Base-by-base conservation (phyloP, 1,140 invertebrate genomes). In the Marisa cornuarietis region DNA sequence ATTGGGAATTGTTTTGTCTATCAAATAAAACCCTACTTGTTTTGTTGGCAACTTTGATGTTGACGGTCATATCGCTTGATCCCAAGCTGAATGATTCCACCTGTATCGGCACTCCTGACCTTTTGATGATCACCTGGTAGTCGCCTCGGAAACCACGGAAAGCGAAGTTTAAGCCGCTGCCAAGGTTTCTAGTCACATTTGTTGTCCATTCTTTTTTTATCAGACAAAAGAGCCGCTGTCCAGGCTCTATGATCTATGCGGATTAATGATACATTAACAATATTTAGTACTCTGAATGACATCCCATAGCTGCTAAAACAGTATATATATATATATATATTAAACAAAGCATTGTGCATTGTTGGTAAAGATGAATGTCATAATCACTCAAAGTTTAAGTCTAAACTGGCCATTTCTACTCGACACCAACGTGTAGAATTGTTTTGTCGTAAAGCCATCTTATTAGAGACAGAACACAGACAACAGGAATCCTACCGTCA, bases 91-190 rank as follows among this genome's bases (percentile, higher is more conserved):
- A 85, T 24, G 75, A 69, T 14, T 71, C 26, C 13, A 49, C 26
- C 68, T 82, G 65, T 16, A 85, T 80, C 62, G 82, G 81, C 65
- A 80, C 72, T 13, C 82, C 83, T 42, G 68, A 61, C n/a, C 83
- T 78, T 71, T 71, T 72, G 10, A 85, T 69, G 63, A 82, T 83
- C 20, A 85, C 80, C n/a, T 85, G 79, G 77, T 85, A 85, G 71
- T 85, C 84, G 13, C 84, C 84, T 51, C 82, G 81, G 79, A 83
- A 83, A 71, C 81, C 84, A 20, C 82, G 62, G 13, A 83, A 8
- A 42, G 52, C 58, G 58, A 83, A 69, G 3, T 24, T 73, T n/a
- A 66, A 58, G 42, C 26, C 58, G n/a, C 42, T 14, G 54, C 54
- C 54, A 76, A 85, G 58, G 26, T 76, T 63, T 58, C 63, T 74